Percentiles rank a stretch among this genome's conserved stretches.
phyloP scores from a whole-genome alignment of 1,140 invertebrate genomes.

The Orius insidiosus region DNA sequence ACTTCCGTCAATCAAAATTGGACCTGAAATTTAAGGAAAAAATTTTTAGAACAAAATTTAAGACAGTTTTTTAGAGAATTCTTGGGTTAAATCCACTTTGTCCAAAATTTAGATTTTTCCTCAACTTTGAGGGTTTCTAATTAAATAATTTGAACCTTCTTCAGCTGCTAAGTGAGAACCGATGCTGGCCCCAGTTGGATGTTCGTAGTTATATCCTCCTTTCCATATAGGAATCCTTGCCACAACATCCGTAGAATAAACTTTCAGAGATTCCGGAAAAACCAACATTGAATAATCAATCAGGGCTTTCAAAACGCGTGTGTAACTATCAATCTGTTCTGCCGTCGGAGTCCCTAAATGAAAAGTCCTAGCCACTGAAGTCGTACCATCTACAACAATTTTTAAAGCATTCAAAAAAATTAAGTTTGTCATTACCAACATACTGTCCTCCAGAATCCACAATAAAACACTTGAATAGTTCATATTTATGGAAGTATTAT shows the following conservation, averaged over 20 bases:
- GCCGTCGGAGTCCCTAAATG: constrained; percentile 65
- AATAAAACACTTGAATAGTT: constrained; percentile 29
- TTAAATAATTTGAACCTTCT: constrained; percentile 58
- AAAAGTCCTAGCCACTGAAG: constrained; percentile 80
- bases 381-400: constrained; percentile 56
- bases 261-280: constrained; percentile 46
- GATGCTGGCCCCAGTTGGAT: constrained; percentile 81
- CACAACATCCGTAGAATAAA: constrained; percentile 51
- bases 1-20: constrained; percentile 30
- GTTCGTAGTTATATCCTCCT: constrained; percentile 59
- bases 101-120: no score
- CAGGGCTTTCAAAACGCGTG: constrained; percentile 71
- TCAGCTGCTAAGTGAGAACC: constrained; percentile 70
- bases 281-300: constrained; percentile 51
- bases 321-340: constrained; percentile 67
- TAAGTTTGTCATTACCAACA: constrained; percentile 22
- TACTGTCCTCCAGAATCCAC: constrained; percentile 48
- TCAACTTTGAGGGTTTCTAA: no score
- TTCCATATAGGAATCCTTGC: constrained; percentile 67
- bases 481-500: constrained; percentile 52
- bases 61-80: neutral
- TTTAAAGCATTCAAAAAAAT: neutral
- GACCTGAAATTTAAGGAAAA: constrained; percentile 37
- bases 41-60: neutral
- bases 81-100: neutral